Base-by-base conservation (phyloP, 2,113 vertebrate species). In the Tupaia tana region DNA sequence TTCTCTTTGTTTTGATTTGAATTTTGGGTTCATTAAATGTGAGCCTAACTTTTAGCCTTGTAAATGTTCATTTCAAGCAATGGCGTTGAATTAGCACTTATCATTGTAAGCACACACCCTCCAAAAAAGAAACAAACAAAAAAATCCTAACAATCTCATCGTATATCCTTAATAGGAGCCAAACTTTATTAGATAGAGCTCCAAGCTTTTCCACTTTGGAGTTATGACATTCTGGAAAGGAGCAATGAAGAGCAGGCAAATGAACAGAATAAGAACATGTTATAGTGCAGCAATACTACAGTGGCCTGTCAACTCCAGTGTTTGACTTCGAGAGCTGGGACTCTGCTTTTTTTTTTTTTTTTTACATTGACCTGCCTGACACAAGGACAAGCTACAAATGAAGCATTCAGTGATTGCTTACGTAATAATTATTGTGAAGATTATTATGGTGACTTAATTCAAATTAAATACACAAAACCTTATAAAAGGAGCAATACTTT, bases 1-100 rank as follows among this genome's bases (percentile, higher is more conserved):
- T 77, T 61, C 10, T 86, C 77, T 84, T 75, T 78, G 27, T 75
- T 75, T 34, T 81, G 22, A 93, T 67, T 93, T 89, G 86, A 93
- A 71, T 78, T 78, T 20, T 84, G 3, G 11, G 31, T 88, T 73
- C 22, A 15, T 73, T 89, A 95, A 84, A 18, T 87, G 4, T 70
- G 59, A 34, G 5, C 29, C 67, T 67, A 31, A 81, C 24, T 83
- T 11, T 89, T 92, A 69, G 75, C 71, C n/a, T 75, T 67, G 64
- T 8, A 64, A 31, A 59, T 77, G 63, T 84, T 63, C 52, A 75
- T 83, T 59, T 59, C 7, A 43, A 75, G 58, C 29, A 25, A 27
- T 61, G 19, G 27, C 22, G 11, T 94, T 74, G 81, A 54, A 7
- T 83, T 90, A 80, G 78, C 83, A 64, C 7, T 77, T 94, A 69